Evolutionary conservation across 2,113 vertebrate species (phyloP).

Genomic region (Notarius quadriscutis): DNA sequence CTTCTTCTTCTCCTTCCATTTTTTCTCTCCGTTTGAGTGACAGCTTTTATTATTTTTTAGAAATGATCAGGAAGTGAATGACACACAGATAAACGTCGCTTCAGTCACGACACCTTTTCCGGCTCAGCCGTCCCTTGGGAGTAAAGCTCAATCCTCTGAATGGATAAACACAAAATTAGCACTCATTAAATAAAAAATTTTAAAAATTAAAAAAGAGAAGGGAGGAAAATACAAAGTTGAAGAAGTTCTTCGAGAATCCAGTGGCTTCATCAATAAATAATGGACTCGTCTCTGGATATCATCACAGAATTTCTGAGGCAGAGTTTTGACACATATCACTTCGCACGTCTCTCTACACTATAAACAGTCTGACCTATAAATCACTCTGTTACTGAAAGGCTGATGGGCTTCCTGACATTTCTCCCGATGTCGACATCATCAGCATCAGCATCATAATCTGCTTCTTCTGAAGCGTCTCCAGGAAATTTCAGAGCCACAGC

Average conservation of each 20-base stretch:
- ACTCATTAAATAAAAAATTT: neutral
- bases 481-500: constrained; percentile 44
- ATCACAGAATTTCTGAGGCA: neutral
- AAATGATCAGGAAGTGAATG: constrained; percentile 51
- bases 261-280: neutral
- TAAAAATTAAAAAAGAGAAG: neutral
- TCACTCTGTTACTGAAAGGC: constrained; percentile 8
- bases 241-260: neutral
- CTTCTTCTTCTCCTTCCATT: neutral
- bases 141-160: constrained; percentile 36
- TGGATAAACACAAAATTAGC: constrained; percentile 34
- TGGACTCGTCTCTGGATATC: neutral
- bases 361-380: constrained; percentile 39
- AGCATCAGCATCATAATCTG: neutral
- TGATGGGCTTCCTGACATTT: constrained; percentile 1
- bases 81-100: constrained; percentile 36
- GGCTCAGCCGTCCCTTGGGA: constrained; percentile 18
- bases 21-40: constrained; percentile 50
- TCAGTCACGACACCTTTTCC: constrained; percentile 33
- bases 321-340: neutral
- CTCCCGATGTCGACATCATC: neutral
- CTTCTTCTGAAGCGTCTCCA: constrained; percentile 7
- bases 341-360: neutral
- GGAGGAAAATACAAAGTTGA: neutral
- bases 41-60: constrained; percentile 56